Conservation (phyloP, 2,797 vertebrate species). For the Thalassophryne amazonica region DNA sequence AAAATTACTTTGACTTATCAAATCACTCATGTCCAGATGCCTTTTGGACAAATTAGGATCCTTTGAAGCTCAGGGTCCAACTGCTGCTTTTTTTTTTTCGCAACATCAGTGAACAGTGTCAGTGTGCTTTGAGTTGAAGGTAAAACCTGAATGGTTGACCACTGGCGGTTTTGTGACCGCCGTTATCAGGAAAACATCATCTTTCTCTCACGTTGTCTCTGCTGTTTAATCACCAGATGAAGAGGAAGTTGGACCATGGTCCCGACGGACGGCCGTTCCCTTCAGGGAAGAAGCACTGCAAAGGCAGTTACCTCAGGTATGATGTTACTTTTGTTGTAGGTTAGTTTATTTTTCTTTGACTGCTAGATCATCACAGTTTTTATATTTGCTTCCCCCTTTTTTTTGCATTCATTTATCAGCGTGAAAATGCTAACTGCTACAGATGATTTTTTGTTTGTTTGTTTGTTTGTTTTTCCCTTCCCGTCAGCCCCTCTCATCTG, state of each 20-base stretch:
- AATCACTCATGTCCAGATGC: too few relatives aligned
- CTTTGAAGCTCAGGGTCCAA: too few relatives aligned
- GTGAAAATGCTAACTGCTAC: background rate
- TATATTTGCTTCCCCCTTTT: background rate
- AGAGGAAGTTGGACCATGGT: conserved; percentile 96
- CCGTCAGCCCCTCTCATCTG: conserved; percentile 83
- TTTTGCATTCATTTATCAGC: background rate
- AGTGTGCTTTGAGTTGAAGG: too few relatives aligned
- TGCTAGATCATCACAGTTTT: too few relatives aligned
- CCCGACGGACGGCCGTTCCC: conserved; percentile 92
- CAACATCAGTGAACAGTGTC: too few relatives aligned
- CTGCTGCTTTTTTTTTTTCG: too few relatives aligned
- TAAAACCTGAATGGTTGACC: too few relatives aligned
- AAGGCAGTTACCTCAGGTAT: conserved; percentile 90
- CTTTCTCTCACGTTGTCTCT: background rate
- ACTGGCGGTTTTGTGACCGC: too few relatives aligned
- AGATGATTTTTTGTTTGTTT: background rate
- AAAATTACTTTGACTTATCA: too few relatives aligned
- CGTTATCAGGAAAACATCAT: too few relatives aligned
- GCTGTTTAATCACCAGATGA: conserved; percentile 78
- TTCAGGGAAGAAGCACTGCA: conserved; percentile 95
- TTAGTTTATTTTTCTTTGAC: too few relatives aligned
- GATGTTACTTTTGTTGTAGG: conserved; percentile 31
- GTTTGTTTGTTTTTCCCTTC: background rate
- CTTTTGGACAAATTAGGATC: too few relatives aligned